A percentile compares a stretch with the other conserved stretches of the same genome.
Conservation (phyloP, 1,140 invertebrate species). For the Brachystomella parvula region DNA sequence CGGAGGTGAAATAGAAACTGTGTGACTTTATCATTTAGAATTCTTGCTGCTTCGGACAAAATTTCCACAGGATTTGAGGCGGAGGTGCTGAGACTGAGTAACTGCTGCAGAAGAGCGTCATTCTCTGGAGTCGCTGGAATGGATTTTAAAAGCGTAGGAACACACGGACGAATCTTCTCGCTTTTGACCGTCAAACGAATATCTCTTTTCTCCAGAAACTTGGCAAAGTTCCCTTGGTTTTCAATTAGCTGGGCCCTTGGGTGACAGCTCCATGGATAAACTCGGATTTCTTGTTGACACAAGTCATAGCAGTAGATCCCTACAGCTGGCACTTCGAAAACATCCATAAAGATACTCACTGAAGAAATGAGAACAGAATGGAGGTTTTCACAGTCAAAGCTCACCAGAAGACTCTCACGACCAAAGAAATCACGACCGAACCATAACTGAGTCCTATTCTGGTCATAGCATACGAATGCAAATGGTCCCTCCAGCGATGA, state of each 20-base stretch:
- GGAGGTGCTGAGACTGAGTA: neutral
- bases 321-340: conserved; percentile 63
- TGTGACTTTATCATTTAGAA: conserved; percentile 10
- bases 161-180: neutral
- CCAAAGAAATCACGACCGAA: conserved; percentile 81
- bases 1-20: conserved; percentile 21
- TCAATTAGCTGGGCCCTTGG: neutral
- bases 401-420: conserved; percentile 48
- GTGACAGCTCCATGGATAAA: conserved; percentile 38
- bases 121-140: neutral
- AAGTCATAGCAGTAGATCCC: conserved; percentile 60
- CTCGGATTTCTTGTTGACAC: conserved; percentile 36
- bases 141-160: neutral
- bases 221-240: conserved; percentile 10
- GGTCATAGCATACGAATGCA: conserved; percentile 70
- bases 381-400: conserved; percentile 54
- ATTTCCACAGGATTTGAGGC: neutral
- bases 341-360: conserved; percentile 41
- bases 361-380: conserved; percentile 43
- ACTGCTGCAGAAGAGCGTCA: neutral
- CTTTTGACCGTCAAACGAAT: neutral
- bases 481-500: conserved; percentile 66
- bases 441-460: conserved; percentile 54
- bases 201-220: conserved; percentile 1
- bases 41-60: neutral